Evolutionary conservation across 2,888 invertebrate genomes (phyloP), one percentile per base, ranked within the genome.

Genomic region (Alentia gelatinosa): DNA sequence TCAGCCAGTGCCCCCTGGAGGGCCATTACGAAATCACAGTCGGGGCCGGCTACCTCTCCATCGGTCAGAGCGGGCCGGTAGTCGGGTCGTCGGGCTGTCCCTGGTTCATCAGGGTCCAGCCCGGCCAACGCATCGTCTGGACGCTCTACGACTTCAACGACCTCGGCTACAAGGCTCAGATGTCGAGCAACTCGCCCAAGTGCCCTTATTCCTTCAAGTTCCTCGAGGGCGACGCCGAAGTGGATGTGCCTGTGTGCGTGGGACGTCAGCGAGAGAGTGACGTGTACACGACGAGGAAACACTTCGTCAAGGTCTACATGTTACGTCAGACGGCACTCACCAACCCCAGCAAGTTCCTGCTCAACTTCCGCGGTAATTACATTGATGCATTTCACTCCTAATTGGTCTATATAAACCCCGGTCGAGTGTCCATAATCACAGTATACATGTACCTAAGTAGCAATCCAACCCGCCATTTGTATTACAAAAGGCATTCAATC

Each of bases 11-110:
- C 30, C 86, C 86, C 47, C 86, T 26, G 30, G 86, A 86, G 86
- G 86, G 86, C 86, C 86, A 86, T 50, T 86, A 47, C 86, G 86
- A 86, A 50, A 86, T 75, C 37, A 89, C 56, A 42, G 56, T 37
- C 26, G 56, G 89, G 26, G 68, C 89, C 79, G 91, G 89, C 47
- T 92, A 79, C 91, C 47, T 92, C 37, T 89, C 92, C 26, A 89
- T 86, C 84, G 68, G 89, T 42, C 50, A 74, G 79, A 79, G 75
- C 75, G 50, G 88, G 90, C 50, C 89, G 23, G 68, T 74, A 39
- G 68, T 86, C 39, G 90, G 89, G 30, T 86, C 88, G 74, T 63
- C 88, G 1, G 56, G 56, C 35, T 92, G 92, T 75, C 90, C 91
- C 15, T 88, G 90, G 84, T 83, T 40, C 91, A 88, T 92, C 83